Conservation (phyloP, 2,888 invertebrate species). For the Venusia cambrica region DNA sequence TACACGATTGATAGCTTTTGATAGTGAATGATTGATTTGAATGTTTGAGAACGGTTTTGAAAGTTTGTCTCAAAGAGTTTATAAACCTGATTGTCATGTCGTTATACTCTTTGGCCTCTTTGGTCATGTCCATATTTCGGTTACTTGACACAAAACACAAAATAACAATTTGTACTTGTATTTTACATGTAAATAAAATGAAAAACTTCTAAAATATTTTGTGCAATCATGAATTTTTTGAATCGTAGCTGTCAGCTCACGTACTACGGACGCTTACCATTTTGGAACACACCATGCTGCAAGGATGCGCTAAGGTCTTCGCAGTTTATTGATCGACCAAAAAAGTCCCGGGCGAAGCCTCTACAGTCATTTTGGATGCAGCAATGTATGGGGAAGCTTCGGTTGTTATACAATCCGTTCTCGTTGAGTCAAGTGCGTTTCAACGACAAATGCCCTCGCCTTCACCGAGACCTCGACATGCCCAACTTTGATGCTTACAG, state of each 20-base stretch:
- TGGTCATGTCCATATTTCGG: too few species aligned
- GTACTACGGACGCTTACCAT: slow-evolving; percentile 35
- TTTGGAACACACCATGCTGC: slow-evolving; percentile 37
- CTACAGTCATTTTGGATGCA: slow-evolving; percentile 14
- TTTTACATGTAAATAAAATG: too few species aligned
- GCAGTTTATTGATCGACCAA: slow-evolving; percentile 10
- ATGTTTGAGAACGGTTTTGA: too few species aligned
- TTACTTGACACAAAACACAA: too few species aligned
- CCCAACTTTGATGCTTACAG: slow-evolving; percentile 64
- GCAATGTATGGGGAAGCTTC: slow-evolving; percentile 11
- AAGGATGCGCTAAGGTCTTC: slow-evolving; percentile 32
- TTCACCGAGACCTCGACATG: slow-evolving; percentile 60
- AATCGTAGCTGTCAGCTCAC: slow-evolving; percentile 33
- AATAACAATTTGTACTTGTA: too few species aligned
- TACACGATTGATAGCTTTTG: too few species aligned
- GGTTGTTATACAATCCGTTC: slow-evolving; percentile 26
- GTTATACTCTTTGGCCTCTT: too few species aligned
- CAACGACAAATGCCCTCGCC: slow-evolving; percentile 48
- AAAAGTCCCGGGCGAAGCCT: slow-evolving; percentile 4
- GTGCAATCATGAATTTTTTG: slow-evolving; percentile 52
- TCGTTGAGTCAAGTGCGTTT: slow-evolving; percentile 63
- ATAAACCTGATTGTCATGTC: too few species aligned
- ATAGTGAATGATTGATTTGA: too few species aligned
- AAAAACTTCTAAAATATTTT: too few species aligned
- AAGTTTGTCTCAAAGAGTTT: too few species aligned